Evolutionary conservation across 2,888 invertebrate species (phyloP).

Genomic region (Nineta flava): DNA sequence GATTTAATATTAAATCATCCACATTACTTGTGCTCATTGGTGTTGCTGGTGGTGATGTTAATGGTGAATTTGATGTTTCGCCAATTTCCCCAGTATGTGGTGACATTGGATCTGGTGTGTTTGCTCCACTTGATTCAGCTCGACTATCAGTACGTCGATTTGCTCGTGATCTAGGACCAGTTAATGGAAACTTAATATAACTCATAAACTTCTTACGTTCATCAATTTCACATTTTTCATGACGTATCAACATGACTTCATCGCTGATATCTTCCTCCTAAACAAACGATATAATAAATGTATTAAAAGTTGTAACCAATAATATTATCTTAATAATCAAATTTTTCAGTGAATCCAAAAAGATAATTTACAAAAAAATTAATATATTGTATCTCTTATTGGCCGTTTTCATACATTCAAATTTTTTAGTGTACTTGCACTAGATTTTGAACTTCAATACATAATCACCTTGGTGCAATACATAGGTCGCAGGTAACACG

Average conservation of each 20-base stretch:
- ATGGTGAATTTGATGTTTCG: slow-evolving; percentile 20
- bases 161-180: slow-evolving; percentile 34
- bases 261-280: slow-evolving; percentile 69
- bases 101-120: slow-evolving; percentile 57
- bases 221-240: slow-evolving; percentile 59
- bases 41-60: slow-evolving; percentile 35
- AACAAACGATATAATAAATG: slow-evolving; percentile 6
- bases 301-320: not conserved
- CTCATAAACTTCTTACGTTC: slow-evolving; percentile 64
- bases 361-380: too few relatives aligned
- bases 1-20: slow-evolving; percentile 14
- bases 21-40: slow-evolving; percentile 19
- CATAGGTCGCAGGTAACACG: too few relatives aligned
- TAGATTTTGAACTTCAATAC: too few relatives aligned
- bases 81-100: slow-evolving; percentile 32
- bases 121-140: slow-evolving; percentile 52
- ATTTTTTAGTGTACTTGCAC: too few relatives aligned
- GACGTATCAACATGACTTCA: slow-evolving; percentile 49
- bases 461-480: too few relatives aligned
- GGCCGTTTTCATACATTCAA: too few relatives aligned
- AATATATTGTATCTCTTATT: too few relatives aligned
- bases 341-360: not conserved
- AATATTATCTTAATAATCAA: not conserved
- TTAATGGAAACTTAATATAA: slow-evolving; percentile 30
- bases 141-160: slow-evolving; percentile 50